phyloP scores from a whole-genome alignment of 2,797 vertebrate genomes.

The Sphaeramia orbicularis region DNA sequence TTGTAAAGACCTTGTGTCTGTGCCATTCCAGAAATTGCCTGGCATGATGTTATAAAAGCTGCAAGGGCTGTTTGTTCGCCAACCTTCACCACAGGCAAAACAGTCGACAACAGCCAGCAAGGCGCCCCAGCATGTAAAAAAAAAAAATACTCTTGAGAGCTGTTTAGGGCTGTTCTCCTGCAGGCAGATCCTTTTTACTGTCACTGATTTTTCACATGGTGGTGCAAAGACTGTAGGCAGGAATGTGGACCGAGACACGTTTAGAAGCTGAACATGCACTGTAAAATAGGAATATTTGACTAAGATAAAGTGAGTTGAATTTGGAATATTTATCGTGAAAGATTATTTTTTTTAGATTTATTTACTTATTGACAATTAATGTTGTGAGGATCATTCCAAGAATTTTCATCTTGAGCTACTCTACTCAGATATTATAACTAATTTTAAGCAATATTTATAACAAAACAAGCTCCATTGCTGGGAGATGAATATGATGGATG shows the following conservation, averaged over 20 bases:
- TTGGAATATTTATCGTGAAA: too few species aligned
- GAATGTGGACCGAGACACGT: neutral
- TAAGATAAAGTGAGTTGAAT: too few species aligned
- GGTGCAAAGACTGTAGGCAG: conserved; percentile 3
- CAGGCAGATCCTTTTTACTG: neutral
- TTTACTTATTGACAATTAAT: too few species aligned
- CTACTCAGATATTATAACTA: too few species aligned
- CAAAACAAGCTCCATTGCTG: too few species aligned
- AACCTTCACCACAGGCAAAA: conserved; percentile 49
- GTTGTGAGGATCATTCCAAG: too few species aligned
- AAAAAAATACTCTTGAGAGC: too few species aligned
- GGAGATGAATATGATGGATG: too few species aligned
- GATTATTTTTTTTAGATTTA: too few species aligned
- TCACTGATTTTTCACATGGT: conserved; percentile 27
- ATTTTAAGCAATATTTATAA: too few species aligned
- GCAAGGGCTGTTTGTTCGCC: conserved; percentile 31
- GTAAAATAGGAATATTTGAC: too few species aligned
- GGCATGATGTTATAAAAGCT: conserved; percentile 54
- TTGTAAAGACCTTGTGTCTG: conserved; percentile 37
- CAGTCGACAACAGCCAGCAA: conserved; percentile 43
- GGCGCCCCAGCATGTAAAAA: conserved; percentile 33
- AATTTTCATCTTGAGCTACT: too few species aligned
- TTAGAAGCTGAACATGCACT: neutral
- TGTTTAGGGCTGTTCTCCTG: conserved; percentile 6
- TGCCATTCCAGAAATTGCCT: conserved; percentile 47